These are phyloP conservation scores for Onychomys leucogaster DNA, from an alignment of 2,797 vertebrate species.

Conservation along the genomic window DNA sequence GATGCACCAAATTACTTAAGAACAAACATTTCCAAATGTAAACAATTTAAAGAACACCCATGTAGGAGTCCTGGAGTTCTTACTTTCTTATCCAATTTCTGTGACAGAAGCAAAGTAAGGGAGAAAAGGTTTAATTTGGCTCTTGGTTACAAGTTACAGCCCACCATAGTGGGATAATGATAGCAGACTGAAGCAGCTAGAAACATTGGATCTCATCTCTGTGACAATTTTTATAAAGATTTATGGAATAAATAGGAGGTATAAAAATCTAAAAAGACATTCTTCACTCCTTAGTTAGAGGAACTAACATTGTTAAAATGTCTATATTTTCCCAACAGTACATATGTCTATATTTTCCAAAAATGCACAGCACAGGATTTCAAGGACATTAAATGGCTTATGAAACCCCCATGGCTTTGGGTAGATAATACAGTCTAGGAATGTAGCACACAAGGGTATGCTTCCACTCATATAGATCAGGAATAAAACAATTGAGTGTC, in stretches of 20 bases:
- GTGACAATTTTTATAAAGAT: background rate
- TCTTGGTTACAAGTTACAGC: background rate
- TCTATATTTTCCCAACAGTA: background rate
- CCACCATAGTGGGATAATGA: background rate
- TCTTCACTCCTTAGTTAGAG: background rate
- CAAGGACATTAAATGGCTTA: background rate
- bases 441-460: background rate
- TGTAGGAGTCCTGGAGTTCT: background rate
- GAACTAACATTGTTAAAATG: background rate
- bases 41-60: background rate
- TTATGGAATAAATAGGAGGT: background rate
- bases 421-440: background rate
- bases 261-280: background rate
- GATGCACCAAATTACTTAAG: background rate
- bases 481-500: background rate
- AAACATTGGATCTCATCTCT: background rate
- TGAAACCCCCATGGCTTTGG: background rate
- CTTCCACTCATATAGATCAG: too few species aligned
- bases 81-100: background rate
- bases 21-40: background rate
- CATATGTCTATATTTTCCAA: background rate
- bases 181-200: background rate
- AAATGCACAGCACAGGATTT: background rate
- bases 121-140: background rate
- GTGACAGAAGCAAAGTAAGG: background rate